phyloP scores from a whole-genome alignment of 2,888 invertebrate genomes.

The Campoplex nolae region DNA sequence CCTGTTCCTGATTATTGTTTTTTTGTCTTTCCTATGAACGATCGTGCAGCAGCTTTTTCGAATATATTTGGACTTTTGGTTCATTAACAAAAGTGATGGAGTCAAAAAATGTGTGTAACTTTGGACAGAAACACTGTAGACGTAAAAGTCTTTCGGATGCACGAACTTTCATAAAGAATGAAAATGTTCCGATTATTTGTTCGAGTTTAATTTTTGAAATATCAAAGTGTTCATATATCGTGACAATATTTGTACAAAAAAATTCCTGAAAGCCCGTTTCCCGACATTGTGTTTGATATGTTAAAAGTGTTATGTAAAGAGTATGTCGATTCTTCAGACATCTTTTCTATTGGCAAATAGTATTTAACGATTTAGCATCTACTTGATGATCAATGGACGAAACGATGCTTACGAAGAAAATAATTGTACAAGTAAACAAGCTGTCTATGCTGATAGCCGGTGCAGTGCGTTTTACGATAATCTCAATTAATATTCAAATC shows the following conservation, averaged over 20 bases:
- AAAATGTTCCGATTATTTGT: neutral
- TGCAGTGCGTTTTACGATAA: conserved; percentile 74
- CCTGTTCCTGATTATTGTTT: conserved; percentile 59
- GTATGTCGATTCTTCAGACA: neutral
- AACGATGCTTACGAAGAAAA: conserved; percentile 48
- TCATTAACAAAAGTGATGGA: neutral
- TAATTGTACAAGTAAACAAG: conserved; percentile 71
- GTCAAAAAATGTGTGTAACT: neutral
- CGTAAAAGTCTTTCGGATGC: neutral
- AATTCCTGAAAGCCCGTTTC: neutral
- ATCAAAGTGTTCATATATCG: neutral
- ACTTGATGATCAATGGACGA: conserved; percentile 19
- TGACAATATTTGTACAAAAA: neutral
- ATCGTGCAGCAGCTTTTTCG: conserved; percentile 26
- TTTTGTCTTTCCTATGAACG: conserved; percentile 5
- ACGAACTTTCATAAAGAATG: conserved; percentile 40
- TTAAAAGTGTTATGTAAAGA: conserved; percentile 14
- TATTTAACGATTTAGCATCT: neutral
- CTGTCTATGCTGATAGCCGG: conserved; percentile 75
- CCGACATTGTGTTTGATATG: neutral
- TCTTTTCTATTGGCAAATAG: neutral
- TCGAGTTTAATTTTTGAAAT: neutral
- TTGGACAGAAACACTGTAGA: neutral
- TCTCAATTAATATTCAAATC: conserved; percentile 21
- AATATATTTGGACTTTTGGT: conserved; percentile 18